Base-by-base conservation (phyloP, 2,888 invertebrate species). In the Pyrocoelia pectoralis region DNA sequence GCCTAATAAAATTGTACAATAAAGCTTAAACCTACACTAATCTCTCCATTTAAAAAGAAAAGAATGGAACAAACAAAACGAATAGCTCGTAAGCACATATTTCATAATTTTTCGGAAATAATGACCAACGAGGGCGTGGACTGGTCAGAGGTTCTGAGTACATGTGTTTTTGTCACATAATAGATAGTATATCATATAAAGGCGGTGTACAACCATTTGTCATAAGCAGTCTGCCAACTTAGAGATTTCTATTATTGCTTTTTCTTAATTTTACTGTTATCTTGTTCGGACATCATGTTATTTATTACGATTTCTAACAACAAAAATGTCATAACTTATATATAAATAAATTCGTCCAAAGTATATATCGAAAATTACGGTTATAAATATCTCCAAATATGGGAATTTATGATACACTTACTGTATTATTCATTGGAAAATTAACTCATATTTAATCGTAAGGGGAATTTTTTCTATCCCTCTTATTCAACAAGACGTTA, bases 81-180 rank as follows among this genome's bases (percentile, higher is more conserved):
- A 24, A 24, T 24, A 24, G 24, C 8, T 24, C 29, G 9, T 52
- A 12, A 19, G 50, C 41, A 18, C 56, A 63, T 59, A 63, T 63
- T 60, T 60, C 52, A 69, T 68, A 65, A 68, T 69, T 65, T 68
- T 57, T 46, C 18, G 56, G 63, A 69, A 71, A 70, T 68, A 70
- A 69, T 70, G 68, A 65, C 68, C 69, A 64, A 57, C 55, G 67
- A 67, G 72, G 77, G 78, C 75, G 77, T 75, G 69, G 66, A 71
- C 60, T 68, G 75, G 75, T 73, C 75, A 76, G 75, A 77, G 77
- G 77, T 77, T 77, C 74, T 66, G 74, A 77, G 77, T 78, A 79
- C 79, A 80, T 79, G 79, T 80, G 80, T 80, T 80, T 79, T 79
- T 80, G 80, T 80, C 80, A 79, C 70, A 80, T 80, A 80, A 80